Evolutionary conservation across 2,888 invertebrate genomes (phyloP).

Genomic region (Sinhomidia bicolor): DNA sequence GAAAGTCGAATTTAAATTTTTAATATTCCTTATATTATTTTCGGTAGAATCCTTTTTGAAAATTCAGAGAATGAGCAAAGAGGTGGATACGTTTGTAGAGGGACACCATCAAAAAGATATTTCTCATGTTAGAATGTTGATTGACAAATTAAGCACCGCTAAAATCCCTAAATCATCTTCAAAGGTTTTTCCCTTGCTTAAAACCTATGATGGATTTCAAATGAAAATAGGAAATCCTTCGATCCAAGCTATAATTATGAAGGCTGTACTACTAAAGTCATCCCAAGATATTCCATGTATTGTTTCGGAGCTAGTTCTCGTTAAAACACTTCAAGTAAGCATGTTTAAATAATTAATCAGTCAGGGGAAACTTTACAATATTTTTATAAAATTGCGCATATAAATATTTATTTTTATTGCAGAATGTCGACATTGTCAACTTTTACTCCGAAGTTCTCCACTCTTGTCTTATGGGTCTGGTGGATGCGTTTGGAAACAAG

Average conservation of each 20-base stretch:
- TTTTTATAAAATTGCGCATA: not conserved
- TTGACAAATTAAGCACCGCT: conserved; percentile 52
- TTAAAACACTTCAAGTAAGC: conserved; percentile 89
- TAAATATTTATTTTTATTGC: conserved; percentile 57
- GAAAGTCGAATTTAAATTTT: too few relatives aligned
- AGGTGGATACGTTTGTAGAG: conserved; percentile 84
- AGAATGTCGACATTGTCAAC: conserved; percentile 88
- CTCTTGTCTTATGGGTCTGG: conserved; percentile 93
- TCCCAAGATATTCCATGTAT: conserved; percentile 91
- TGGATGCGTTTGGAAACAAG: conserved; percentile 89
- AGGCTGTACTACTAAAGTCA: conserved; percentile 92
- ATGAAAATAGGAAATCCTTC: conserved; percentile 72
- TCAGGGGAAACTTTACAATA: not conserved
- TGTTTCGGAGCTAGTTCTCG: conserved; percentile 91
- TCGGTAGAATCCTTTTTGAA: conserved; percentile 85
- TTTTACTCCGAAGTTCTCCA: conserved; percentile 94
- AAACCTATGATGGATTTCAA: conserved; percentile 64
- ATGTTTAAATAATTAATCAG: not conserved
- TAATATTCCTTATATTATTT: conserved; percentile 46
- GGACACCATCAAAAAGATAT: conserved; percentile 77
- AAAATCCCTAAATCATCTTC: conserved; percentile 11
- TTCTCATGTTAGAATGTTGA: conserved; percentile 67
- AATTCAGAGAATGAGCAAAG: conserved; percentile 89
- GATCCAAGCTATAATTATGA: conserved; percentile 90
- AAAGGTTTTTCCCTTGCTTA: conserved; percentile 35